Evolutionary conservation across 1,140 invertebrate genomes (phyloP).

Genomic region (Bombus pyrosoma): DNA sequence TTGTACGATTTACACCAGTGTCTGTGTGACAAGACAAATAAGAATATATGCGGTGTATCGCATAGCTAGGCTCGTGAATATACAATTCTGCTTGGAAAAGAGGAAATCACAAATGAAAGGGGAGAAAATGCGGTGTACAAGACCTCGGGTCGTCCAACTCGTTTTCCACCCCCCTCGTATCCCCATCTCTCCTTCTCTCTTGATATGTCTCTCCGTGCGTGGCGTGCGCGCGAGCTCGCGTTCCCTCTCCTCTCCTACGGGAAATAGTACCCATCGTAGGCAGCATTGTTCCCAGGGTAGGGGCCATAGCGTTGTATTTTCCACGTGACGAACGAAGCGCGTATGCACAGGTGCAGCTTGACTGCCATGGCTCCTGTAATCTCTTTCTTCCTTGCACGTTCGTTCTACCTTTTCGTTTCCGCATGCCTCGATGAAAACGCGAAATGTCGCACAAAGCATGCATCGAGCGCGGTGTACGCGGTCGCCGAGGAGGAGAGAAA

Average conservation of each 20-base stretch:
- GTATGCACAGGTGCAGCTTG: slow-evolving; percentile 35
- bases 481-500: neutral
- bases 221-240: neutral
- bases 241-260: slow-evolving; percentile 40
- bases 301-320: slow-evolving; percentile 49
- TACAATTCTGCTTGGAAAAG: slow-evolving; percentile 41
- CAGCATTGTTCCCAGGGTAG: slow-evolving; percentile 50
- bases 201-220: neutral
- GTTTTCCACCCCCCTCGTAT: slow-evolving; percentile 18
- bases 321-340: slow-evolving; percentile 53
- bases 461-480: slow-evolving; percentile 39
- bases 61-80: neutral
- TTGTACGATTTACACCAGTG: neutral
- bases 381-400: slow-evolving; percentile 51
- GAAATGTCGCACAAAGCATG: slow-evolving; percentile 61
- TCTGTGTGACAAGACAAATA: neutral
- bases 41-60: slow-evolving; percentile 1
- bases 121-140: slow-evolving; percentile 52
- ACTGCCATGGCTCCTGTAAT: slow-evolving; percentile 22
- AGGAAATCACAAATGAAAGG: slow-evolving; percentile 49
- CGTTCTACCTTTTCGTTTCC: slow-evolving; percentile 48
- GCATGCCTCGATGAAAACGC: slow-evolving; percentile 66
- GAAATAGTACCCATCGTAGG: slow-evolving; percentile 54
- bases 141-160: slow-evolving; percentile 52
- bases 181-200: neutral